Evolutionary conservation across 1,140 invertebrate species (phyloP), one percentile per base, ranked within the genome.

Genomic region (Spodoptera frugiperda): DNA sequence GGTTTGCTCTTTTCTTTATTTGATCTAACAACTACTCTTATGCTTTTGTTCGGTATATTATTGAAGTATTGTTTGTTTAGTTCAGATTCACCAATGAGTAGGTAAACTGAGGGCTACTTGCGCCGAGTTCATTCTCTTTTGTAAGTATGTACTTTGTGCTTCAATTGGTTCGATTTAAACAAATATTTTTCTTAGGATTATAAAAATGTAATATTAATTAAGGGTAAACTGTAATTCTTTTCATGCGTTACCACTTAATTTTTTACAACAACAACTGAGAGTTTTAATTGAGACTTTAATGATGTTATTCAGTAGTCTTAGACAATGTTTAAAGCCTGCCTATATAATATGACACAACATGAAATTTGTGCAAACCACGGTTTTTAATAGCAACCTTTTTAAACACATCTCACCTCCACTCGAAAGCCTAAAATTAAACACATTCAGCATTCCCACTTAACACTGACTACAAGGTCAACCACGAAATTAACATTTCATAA

Each of bases 1-100:
- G 88, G 87, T 83, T 88, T 91, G 88, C 88, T 87, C 90, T 92
- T 92, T 92, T 92, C 85, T 90, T 86, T 89, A 86, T 90, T 89
- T 87, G 85, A 85, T 81, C 83, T 81, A 85, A 83, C 83, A 83
- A 82, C 78, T 83, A 77, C 79, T 78, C 79, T 76, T 80, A 77
- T 21, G 74, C 76, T 82, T 78, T 82, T 84, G 78, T 82, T 77
- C 55, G 61, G 78, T 75, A 82, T 82, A 83, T 82, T 83, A 78
- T 82, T 79, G 78, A 81, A 79, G 61, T 68, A 53, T 59, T 82
- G 78, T 83, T 81, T 82, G 71, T 73, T 83, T 54, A 30, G 59
- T 73, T 73, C 21, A 25, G 71, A 73, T 73, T 61, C 61, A 48
- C 55, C 55, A 73, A 61, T 49, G 44, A 61, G 55, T 59, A 72